phyloP scores from a whole-genome alignment of 2,888 invertebrate genomes.

The Drosophila merina region DNA sequence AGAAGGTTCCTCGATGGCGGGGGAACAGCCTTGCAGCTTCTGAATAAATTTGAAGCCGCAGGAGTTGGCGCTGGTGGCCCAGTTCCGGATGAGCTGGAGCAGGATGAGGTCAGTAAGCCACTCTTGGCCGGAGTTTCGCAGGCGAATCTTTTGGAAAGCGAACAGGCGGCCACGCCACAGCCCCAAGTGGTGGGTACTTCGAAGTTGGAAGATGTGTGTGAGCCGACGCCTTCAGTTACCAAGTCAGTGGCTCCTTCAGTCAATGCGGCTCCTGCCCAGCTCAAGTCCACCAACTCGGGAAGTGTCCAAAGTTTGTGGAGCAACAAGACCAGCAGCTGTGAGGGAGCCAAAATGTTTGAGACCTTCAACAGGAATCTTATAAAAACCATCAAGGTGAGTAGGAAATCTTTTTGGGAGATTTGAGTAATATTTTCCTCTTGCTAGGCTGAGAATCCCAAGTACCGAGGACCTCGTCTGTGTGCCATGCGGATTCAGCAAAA shows the following conservation, averaged over 20 bases:
- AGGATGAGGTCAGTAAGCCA: constrained; percentile 76
- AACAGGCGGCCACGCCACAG: constrained; percentile 12
- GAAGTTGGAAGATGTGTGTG: constrained; percentile 68
- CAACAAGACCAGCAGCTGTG: constrained; percentile 83
- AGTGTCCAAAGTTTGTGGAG: constrained; percentile 84
- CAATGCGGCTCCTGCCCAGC: constrained; percentile 33
- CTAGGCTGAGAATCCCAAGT: constrained; percentile 84
- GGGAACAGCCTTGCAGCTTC: constrained; percentile 78
- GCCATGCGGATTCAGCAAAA: constrained; percentile 91
- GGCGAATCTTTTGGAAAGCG: constrained; percentile 53
- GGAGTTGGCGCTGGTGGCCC: background rate
- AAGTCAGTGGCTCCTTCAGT: constrained; percentile 49
- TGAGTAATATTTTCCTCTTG: background rate
- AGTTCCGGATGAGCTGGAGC: constrained; percentile 58
- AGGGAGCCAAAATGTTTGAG: constrained; percentile 84
- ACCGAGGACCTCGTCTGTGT: constrained; percentile 89
- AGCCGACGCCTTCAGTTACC: constrained; percentile 43
- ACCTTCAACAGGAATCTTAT: constrained; percentile 84
- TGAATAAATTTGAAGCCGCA: constrained; percentile 64
- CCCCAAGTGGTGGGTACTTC: constrained; percentile 11
- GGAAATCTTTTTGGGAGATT: background rate
- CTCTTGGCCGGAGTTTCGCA: constrained; percentile 66
- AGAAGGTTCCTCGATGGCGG: constrained; percentile 80
- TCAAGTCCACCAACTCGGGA: constrained; percentile 79
- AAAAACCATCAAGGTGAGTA: constrained; percentile 83